Evolutionary conservation across 2,888 invertebrate species (phyloP).

Genomic region (Ditula angustiorana): DNA sequence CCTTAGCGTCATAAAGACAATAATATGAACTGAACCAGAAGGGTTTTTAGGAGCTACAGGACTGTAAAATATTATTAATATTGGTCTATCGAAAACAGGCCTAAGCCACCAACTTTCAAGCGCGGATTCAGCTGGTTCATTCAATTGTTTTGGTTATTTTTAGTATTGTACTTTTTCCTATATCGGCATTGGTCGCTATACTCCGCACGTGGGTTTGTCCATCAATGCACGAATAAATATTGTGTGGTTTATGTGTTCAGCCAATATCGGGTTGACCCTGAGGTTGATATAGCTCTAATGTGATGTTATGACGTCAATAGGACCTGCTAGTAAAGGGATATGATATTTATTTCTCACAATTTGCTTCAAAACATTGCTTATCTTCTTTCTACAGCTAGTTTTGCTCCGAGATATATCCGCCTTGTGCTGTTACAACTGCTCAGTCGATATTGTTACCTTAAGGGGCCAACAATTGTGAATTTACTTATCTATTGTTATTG

Average conservation of each 20-base stretch:
- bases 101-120: constrained; percentile 10
- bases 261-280: constrained; percentile 1
- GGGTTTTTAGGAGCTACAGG: too few species aligned
- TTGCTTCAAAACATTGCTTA: constrained; percentile 72
- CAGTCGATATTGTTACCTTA: background rate
- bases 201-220: constrained; percentile 8
- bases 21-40: too few species aligned
- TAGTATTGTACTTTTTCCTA: background rate
- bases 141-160: constrained; percentile 12
- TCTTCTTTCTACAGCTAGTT: constrained; percentile 31
- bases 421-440: background rate
- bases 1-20: too few species aligned
- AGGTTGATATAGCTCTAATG: background rate
- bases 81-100: too few species aligned
- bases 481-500: too few species aligned
- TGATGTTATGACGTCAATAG: constrained; percentile 31
- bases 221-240: constrained; percentile 13
- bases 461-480: too few species aligned
- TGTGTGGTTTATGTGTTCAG: background rate
- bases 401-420: constrained; percentile 27
- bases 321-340: constrained; percentile 81
- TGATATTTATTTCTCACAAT: constrained; percentile 58
- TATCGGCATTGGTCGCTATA: constrained; percentile 1
- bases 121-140: background rate
- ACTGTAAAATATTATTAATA: too few species aligned